Evolutionary conservation across 2,113 vertebrate species (phyloP), one percentile per base, ranked within the genome.

Genomic region (Heterotilapia buettikoferi): DNA sequence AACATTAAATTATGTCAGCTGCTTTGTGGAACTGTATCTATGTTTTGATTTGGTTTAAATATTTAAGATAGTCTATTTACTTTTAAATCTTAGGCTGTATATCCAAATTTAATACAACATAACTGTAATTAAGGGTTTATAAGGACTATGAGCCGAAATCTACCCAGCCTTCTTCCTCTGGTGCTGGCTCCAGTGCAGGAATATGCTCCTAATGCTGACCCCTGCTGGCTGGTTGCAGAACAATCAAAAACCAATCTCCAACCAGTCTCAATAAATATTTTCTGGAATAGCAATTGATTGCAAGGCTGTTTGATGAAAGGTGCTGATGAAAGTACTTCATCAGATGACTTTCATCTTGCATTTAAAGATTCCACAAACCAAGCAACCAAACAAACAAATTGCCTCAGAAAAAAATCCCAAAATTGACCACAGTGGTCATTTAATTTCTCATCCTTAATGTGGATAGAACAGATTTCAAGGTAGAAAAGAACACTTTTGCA

Each of bases 191-290:
- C 13, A 9, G 57, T 19, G 53, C 6, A 8, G 29, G 16, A 36
- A 33, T 16, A 59, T 1, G 2, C 6, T 57, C 8, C 6, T 81
- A 61, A 83, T 63, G 82, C 87, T 90, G 92, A 50, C 91, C 84
- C 86, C 91, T 92, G 84, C 83, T 93, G 92, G 88, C 36, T 53
- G 12, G 52, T 10, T 66, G 26, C 19, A 38, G 38, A 68, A 81
- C 5, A 26, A 61, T 24, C 18, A 54, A 11, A 82, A 71, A 9
- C 10, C 73, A 78, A 52, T 78, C 45, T 52, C 73, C 45, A 31
- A 78, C 26, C 26, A 33, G 73, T 78, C 26, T 50, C 71, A 78
- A 31, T 78, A 29, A 50, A 50, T 31, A 47, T 50, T 31, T 12
- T 50, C 6, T 50, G 71, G 24, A 78, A 78, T 50, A 50, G 24